Percentiles rank a stretch among this genome's conserved stretches.
Conservation (phyloP, 2,113 vertebrate genomes). For the Cyrtonyx montezumae region DNA sequence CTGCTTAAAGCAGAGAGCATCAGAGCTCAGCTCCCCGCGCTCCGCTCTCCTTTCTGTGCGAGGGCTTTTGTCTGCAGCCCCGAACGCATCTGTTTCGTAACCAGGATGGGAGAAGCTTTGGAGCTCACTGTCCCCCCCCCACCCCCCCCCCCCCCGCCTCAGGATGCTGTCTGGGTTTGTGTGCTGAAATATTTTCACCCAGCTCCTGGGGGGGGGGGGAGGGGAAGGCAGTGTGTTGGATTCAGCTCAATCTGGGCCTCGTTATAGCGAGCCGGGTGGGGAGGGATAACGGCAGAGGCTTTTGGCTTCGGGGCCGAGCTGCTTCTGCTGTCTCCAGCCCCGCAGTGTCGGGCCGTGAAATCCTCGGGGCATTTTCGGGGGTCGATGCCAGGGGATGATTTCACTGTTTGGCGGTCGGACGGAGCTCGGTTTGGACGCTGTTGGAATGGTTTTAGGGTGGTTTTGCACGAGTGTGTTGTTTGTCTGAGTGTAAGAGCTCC, state of each 20-base stretch:
- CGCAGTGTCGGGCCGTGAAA: neutral
- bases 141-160: neutral
- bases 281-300: neutral
- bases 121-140: neutral
- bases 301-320: neutral
- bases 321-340: neutral
- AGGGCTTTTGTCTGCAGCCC: neutral
- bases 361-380: neutral
- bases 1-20: neutral
- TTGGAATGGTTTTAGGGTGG: neutral
- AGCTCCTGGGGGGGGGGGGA: neutral
- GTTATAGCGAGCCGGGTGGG: neutral
- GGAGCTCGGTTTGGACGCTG: neutral
- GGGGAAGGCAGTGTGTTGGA: neutral
- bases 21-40: neutral
- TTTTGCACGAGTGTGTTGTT: neutral
- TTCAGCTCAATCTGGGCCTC: neutral
- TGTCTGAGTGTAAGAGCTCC: slow-evolving; percentile 7
- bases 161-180: neutral
- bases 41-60: neutral
- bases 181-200: neutral
- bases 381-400: neutral
- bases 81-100: neutral
- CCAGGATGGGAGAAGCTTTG: neutral
- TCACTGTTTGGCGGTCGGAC: neutral